These are phyloP conservation scores for Agriopis aurantiaria DNA, from an alignment of 2,888 invertebrate genomes.

Conservation along the genomic window DNA sequence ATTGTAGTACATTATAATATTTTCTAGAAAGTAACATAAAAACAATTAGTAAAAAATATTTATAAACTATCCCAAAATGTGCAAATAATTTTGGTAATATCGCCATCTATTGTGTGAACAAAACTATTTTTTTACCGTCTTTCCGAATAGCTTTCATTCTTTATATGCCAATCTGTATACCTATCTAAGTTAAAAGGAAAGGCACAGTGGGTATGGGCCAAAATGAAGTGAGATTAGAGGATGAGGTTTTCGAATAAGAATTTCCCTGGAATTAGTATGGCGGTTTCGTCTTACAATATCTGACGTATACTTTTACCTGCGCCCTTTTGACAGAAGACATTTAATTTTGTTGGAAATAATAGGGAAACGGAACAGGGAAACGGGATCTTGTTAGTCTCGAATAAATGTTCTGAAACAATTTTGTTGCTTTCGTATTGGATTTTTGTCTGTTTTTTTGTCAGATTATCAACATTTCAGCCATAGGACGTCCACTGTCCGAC, in stretches of 20 bases:
- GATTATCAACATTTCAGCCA: no score
- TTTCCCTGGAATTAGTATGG: conserved; percentile 25
- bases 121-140: no score
- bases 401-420: conserved; percentile 6
- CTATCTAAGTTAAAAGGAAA: not conserved
- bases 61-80: no score
- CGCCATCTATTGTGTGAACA: no score
- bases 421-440: not conserved
- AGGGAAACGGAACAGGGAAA: not conserved
- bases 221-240: conserved; percentile 30
- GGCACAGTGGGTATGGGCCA: conserved; percentile 2
- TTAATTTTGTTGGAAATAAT: conserved; percentile 24
- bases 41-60: no score
- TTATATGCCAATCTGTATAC: no score
- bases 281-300: conserved; percentile 19
- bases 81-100: no score
- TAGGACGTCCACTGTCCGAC: no score
- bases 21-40: no score
- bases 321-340: conserved; percentile 18
- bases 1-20: no score
- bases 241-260: conserved; percentile 23
- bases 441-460: not conserved
- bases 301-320: conserved; percentile 15
- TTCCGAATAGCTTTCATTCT: no score
- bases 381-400: conserved; percentile 1